Base-by-base conservation (phyloP, 2,113 vertebrate genomes). In the Numenius arquata region DNA sequence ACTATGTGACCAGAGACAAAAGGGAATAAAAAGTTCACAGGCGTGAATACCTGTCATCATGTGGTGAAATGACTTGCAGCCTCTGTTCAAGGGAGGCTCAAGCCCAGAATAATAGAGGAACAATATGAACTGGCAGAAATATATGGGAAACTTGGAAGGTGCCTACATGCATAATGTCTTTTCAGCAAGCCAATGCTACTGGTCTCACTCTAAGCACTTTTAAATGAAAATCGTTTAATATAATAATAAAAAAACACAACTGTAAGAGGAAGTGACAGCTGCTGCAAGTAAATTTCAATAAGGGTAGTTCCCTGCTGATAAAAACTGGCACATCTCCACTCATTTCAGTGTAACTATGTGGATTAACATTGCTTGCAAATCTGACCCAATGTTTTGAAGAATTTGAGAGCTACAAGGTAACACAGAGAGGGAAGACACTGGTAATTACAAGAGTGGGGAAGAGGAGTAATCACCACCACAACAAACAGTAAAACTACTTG, bases 61-160 rank as follows among this genome's bases (percentile, higher is more conserved):
- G 94, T 91, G 92, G 89, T 75, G 88, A 96, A 92, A 93, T 59
- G 62, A 95, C 77, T 41, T 91, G 94, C 87, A 82, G 95, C 62
- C 87, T 94, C 77, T 82, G 80, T 7, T 76, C 67, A 59, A 95
- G 92, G 73, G 41, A 89, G 58, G 32, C 83, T 96, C 90, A 68
- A 83, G 83, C 59, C 86, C 91, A 93, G 84, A 94, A 74, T 45
- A 96, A 92, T 2, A 91, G 65, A 50, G 76, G 38, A 95, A 95
- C 85, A 95, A 93, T 68, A 88, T 26, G 66, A 97, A 93, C 88
- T 96, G 91, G 70, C 89, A 96, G 74, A 84, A 90, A 87, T 83
- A 92, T 19, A 92, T 19, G 75, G 61, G 91, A 96, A 95, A 94
- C 72, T 93, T 97, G 96, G 96, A 96, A 91, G 91, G 65, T 95